Conservation (phyloP, 2,797 vertebrate genomes). For the Serranus cabrilla region DNA sequence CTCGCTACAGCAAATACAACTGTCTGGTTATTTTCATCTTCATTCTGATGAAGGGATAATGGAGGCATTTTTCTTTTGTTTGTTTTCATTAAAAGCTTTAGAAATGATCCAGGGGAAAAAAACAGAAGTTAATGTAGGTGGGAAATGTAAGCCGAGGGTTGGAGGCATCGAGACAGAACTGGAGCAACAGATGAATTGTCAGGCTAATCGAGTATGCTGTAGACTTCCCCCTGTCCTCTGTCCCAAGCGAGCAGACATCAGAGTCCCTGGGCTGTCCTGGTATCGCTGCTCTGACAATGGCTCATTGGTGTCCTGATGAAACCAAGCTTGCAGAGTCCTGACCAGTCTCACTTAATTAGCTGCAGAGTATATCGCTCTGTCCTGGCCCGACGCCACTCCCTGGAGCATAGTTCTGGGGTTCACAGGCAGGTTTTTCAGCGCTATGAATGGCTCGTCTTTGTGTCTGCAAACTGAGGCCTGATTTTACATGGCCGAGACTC, state of each 20-base stretch:
- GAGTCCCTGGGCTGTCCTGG: conserved; percentile 52
- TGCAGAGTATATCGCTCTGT: conserved; percentile 73
- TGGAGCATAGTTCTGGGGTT: conserved; percentile 85
- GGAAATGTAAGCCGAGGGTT: conserved; percentile 10
- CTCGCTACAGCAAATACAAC: conserved; percentile 64
- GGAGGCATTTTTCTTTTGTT: conserved; percentile 42
- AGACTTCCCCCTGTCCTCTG: conserved; percentile 21
- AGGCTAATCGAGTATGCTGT: conserved; percentile 44
- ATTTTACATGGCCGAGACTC: conserved; percentile 85
- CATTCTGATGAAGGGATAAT: conserved; percentile 54
- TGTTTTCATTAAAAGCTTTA: conserved; percentile 56
- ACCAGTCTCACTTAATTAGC: conserved; percentile 84
- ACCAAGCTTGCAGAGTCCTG: conserved; percentile 72
- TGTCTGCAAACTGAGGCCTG: conserved; percentile 86
- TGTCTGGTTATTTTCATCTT: conserved; percentile 63
- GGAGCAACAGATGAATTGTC: conserved; percentile 46
- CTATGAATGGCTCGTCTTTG: conserved; percentile 88
- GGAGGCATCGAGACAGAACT: conserved; percentile 12
- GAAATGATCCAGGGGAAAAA: conserved; percentile 27
- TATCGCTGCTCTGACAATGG: conserved; percentile 72
- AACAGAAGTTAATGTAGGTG: conserved; percentile 41
- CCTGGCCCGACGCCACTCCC: conserved; percentile 82
- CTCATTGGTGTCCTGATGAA: conserved; percentile 79
- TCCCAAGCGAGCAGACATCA: conserved; percentile 54
- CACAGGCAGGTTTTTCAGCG: conserved; percentile 83